These are phyloP conservation scores for Hormaphis cornu DNA, from an alignment of 1,140 invertebrate species.

Conservation along the genomic window DNA sequence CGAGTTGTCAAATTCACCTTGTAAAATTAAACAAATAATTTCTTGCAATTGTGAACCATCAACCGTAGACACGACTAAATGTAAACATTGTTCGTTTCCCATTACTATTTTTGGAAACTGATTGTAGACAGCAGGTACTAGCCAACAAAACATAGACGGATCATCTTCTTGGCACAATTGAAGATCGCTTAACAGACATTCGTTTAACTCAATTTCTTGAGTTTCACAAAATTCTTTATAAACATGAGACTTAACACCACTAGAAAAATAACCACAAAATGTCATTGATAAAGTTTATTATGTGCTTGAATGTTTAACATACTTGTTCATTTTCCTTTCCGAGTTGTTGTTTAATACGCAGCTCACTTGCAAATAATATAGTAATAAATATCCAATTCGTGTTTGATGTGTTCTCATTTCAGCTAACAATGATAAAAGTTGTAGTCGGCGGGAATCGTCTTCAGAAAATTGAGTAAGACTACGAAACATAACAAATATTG, in stretches of 20 bases:
- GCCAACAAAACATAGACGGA: slow-evolving; percentile 73
- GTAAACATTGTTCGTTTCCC: slow-evolving; percentile 74
- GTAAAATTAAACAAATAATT: slow-evolving; percentile 78
- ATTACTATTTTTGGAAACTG: slow-evolving; percentile 78
- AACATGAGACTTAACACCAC: slow-evolving; percentile 60
- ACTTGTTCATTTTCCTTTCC: slow-evolving; percentile 40
- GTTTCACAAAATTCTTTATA: slow-evolving; percentile 81
- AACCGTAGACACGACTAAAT: slow-evolving; percentile 76
- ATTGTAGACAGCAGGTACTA: slow-evolving; percentile 83
- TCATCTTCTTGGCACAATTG: slow-evolving; percentile 76
- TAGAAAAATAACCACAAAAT: slow-evolving; percentile 41
- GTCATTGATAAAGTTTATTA: slow-evolving; percentile 38
- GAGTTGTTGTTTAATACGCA: slow-evolving; percentile 46
- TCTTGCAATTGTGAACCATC: slow-evolving; percentile 83
- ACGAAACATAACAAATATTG: slow-evolving; percentile 71
- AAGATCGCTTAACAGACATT: slow-evolving; percentile 67
- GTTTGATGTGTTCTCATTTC: slow-evolving; percentile 64
- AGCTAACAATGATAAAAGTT: slow-evolving; percentile 60
- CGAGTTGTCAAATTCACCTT: slow-evolving; percentile 49
- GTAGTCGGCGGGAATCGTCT: slow-evolving; percentile 67
- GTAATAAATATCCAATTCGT: slow-evolving; percentile 69
- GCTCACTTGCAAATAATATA: slow-evolving; percentile 78
- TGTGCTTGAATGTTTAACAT: slow-evolving; percentile 44
- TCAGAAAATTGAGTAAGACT: slow-evolving; percentile 59
- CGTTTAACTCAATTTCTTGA: slow-evolving; percentile 65